A percentile compares a stretch with the other conserved stretches of the same genome.
phyloP scores from a whole-genome alignment of 2,113 vertebrate species.

The Cyanoderma ruficeps region DNA sequence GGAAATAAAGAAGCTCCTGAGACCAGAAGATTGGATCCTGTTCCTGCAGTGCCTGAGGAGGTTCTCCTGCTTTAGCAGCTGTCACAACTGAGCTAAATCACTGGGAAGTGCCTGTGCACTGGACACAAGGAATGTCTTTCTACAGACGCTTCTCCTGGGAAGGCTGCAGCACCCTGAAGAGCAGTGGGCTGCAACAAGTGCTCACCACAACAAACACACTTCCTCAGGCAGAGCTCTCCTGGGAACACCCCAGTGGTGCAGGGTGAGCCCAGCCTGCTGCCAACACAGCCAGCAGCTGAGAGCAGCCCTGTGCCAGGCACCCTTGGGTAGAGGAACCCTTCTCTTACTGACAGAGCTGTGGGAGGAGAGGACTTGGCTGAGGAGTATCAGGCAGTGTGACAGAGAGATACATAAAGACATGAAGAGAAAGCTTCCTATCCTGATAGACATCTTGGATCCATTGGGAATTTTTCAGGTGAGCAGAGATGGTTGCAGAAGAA shows the following conservation, averaged over 20 bases:
- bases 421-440: neutral
- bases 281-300: neutral
- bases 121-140: no score
- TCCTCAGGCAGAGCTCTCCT: no score
- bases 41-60: no score
- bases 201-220: rapidly evolving
- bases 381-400: neutral
- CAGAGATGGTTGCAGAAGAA: neutral
- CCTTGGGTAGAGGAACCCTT: neutral
- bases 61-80: no score
- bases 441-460: neutral
- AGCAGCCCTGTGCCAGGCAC: neutral
- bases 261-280: neutral
- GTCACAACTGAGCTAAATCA: no score
- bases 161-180: no score
- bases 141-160: no score
- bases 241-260: rapidly evolving
- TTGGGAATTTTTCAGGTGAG: neutral
- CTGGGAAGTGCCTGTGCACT: no score
- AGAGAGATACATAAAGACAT: neutral
- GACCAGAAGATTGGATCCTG: no score
- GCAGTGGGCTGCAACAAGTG: no score
- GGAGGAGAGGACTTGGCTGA: no score
- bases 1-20: no score
- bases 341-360: neutral